These are phyloP conservation scores for Margaritifera margaritifera DNA, from an alignment of 2,888 invertebrate genomes.

Conservation along the genomic window DNA sequence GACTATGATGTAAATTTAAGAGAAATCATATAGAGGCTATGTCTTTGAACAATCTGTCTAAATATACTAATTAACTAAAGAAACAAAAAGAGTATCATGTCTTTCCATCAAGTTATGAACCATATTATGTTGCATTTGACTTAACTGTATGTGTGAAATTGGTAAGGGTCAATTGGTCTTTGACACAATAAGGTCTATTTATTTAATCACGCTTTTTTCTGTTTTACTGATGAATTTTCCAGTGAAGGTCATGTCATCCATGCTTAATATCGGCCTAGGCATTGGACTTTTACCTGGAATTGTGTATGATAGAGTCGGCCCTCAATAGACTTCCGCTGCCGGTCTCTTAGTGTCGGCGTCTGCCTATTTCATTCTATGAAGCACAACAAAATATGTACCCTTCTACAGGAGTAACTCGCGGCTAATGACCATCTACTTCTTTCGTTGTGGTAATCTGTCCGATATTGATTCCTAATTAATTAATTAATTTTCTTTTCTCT, in stretches of 20 bases:
- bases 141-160: too few relatives aligned
- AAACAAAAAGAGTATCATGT: too few relatives aligned
- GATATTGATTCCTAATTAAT: not conserved
- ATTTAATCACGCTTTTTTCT: too few relatives aligned
- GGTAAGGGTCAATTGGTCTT: too few relatives aligned
- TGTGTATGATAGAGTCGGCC: constrained; percentile 42
- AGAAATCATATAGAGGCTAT: too few relatives aligned
- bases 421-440: constrained; percentile 39
- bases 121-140: too few relatives aligned
- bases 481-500: too few relatives aligned
- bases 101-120: too few relatives aligned
- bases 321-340: constrained; percentile 27
- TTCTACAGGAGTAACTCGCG: constrained; percentile 31
- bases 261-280: constrained; percentile 48
- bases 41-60: too few relatives aligned
- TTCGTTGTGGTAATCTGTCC: constrained; percentile 29
- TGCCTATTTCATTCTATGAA: constrained; percentile 37
- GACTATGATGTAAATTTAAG: too few relatives aligned
- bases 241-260: constrained; percentile 48
- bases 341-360: constrained; percentile 32
- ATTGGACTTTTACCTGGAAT: constrained; percentile 49
- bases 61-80: too few relatives aligned
- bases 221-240: constrained; percentile 4
- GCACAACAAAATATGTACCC: constrained; percentile 20
- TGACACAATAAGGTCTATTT: too few relatives aligned